Base-by-base conservation (phyloP, 2,113 vertebrate genomes). In the Indicator maculatus region DNA sequence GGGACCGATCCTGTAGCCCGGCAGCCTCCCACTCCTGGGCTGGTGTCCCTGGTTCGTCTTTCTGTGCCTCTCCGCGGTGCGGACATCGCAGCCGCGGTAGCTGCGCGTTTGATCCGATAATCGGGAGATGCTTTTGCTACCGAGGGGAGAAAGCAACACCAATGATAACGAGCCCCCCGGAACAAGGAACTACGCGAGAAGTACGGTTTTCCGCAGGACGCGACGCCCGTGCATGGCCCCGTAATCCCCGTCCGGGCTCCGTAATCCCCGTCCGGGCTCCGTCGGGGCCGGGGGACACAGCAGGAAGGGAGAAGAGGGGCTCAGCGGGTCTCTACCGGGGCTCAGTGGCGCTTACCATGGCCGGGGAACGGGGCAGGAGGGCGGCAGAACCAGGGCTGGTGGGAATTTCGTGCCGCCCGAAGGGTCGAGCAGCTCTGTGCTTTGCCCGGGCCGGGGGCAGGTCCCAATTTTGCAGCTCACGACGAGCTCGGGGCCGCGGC, bases 351-450 rank as follows among this genome's bases (percentile, higher is more conserved):
- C 27, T 77, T 27, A 20, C 28, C 27, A 20, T 4, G 47, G 24
- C 11, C 11, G 31, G 23, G 19, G 19, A 6, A 38, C 28, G 16
- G 76, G 39, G 39, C 50, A 26, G 31, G 17, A 26, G 9, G n/a
- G 33, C 6, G 36, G 67, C 52, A 36, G 12, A 11, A 21, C n/a
- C 23, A 39, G 38, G 52, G 21, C 55, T 18, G 66, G 76, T 2
- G 23, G 38, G 11, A 41, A 3, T 2, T 41, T 55, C 12, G 3
- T 30, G 1, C 24, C 21, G 7, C 50, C 55, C 24, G 2, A 5
- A n/a, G 8, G 5, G 5, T 4, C 18, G 45, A 26, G 11, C 52
- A 20, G 17, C 3, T 16, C 12, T 3, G 6, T 17, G 28, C 24
- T 69, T 64, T 47, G 18, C 47, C 70, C 21, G n/a, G 8, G 1